Evolutionary conservation across 1,140 invertebrate genomes (phyloP), one percentile per base, ranked within the genome.

Genomic region (Hestina assimilis): DNA sequence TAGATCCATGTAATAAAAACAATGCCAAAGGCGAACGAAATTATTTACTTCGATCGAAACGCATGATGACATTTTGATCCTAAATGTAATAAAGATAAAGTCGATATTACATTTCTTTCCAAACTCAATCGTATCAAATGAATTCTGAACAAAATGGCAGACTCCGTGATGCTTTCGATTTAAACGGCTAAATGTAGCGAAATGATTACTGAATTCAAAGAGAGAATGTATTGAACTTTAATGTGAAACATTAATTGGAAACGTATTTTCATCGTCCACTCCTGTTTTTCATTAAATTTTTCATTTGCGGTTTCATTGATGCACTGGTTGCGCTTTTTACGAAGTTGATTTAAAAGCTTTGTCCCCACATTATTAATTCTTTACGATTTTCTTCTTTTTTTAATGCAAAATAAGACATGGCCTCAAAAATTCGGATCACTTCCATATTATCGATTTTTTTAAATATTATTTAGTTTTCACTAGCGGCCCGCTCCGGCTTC

Each of bases 1-100:
- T 46, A 51, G 48, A 62, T 57, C 53, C 47, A 56, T 47, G 53
- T 28, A 56, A 62, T 62, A 62, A 62, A 62, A 62, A 57, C 53
- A 57, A 62, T 46, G 42, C 42, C 53, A 48, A 57, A 56, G 45
- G 48, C 52, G 47, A 62, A 55, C 35, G 52, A 52, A 56, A 55
- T 62, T 52, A 62, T 62, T 56, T 56, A 47, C 29, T 35, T 47
- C 31, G 14, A 31, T 48, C 43, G 23, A 24, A 56, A 56, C 45
- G 12, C 7, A 48, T 38, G 24, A 24, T 21, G 26, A 26, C 26
- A 48, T 31, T 41, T 40, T 23, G 43, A 42, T 19, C 28, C 35
- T 42, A 23, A 42, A 11, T 35, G 2, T 14, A 19, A 19, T 31
- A 15, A 17, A 56, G 11, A 42, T 57, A 56, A 29, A 15, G 19